These are phyloP conservation scores for Heliconius cydno DNA, from an alignment of 2,888 invertebrate genomes.

Conservation along the genomic window DNA sequence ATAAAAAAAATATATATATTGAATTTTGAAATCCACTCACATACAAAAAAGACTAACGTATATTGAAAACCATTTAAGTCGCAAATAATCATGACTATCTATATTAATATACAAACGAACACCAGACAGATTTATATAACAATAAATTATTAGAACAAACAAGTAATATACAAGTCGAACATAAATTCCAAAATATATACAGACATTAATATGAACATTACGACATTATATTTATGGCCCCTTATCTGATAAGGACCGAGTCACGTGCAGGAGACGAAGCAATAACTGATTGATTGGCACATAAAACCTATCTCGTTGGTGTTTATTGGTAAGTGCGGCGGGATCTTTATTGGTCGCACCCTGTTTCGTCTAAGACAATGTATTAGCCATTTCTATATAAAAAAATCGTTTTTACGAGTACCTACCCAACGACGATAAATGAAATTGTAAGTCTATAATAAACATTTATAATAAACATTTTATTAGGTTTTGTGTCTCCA, in stretches of 20 bases:
- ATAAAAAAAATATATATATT: too few species aligned
- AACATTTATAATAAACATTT: neutral
- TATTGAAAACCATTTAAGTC: neutral
- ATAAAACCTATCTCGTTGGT: slow-evolving; percentile 43
- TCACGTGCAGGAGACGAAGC: slow-evolving; percentile 45
- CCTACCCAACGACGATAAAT: neutral
- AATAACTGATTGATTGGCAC: slow-evolving; percentile 46
- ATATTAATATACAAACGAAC: slow-evolving; percentile 11
- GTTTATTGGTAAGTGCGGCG: slow-evolving; percentile 39
- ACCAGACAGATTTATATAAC: slow-evolving; percentile 17
- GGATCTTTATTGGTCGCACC: slow-evolving; percentile 36
- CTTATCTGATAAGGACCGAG: slow-evolving; percentile 38
- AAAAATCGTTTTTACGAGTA: neutral
- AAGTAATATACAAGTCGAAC: slow-evolving; percentile 28
- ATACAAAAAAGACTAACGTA: neutral
- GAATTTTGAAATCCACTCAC: too few species aligned
- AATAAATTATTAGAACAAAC: slow-evolving; percentile 31
- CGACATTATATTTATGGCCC: slow-evolving; percentile 39
- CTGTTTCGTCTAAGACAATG: neutral
- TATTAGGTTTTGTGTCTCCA: neutral
- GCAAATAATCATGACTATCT: neutral
- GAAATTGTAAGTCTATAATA: neutral
- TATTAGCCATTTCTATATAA: neutral
- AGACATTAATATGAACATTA: slow-evolving; percentile 35
- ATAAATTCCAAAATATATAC: slow-evolving; percentile 43